Base-by-base conservation (phyloP, 2,113 vertebrate genomes). In the Tragelaphus strepsiceros region DNA sequence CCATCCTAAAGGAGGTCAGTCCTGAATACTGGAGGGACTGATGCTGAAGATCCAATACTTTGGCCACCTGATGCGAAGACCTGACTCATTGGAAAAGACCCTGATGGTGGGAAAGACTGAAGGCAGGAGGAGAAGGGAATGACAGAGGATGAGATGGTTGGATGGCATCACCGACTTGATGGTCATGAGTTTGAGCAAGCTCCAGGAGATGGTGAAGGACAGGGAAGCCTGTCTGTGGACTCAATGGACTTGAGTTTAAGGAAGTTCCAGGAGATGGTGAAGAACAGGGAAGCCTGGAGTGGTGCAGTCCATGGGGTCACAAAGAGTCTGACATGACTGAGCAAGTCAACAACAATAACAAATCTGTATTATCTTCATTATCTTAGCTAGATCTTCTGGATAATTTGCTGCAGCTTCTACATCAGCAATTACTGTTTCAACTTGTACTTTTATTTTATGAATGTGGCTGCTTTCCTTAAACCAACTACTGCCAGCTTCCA, bases 181-280 rank as follows among this genome's bases (percentile, higher is more conserved):
- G 64, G 64, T 21, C 19, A 35, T 35, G 64, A 71, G 8, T 71
- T 21, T 71, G 64, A 71, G n/a, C 19, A 71, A 71, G 67, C 67
- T 35, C 64, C 0, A 0, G 7, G 9, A 71, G n/a, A 71, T 11
- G 32, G 32, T 21, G 17, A 35, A 10, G 2, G 32, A 67, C 17
- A 21, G 17, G n/a, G 64, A 35, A 67, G 32, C 17, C 64, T 3
- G 32, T 67, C 32, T 67, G 16, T 67, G 64, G 17, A 67, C 64
- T 67, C n/a, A 21, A 21, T 2, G n/a, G n/a, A 67, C 64, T 67
- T 67, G 64, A 21, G 32, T 67, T 67, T 67, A n/a, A 67, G 64
- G 4, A 35, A 67, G n/a, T 67, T 35, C n/a, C n/a, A 22, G 64
- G 64, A 71, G n/a, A 71, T 71, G 67, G 67, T 71, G 19, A 71